phyloP scores from a whole-genome alignment of 2,888 invertebrate genomes.

The Athripsodes cinereus region DNA sequence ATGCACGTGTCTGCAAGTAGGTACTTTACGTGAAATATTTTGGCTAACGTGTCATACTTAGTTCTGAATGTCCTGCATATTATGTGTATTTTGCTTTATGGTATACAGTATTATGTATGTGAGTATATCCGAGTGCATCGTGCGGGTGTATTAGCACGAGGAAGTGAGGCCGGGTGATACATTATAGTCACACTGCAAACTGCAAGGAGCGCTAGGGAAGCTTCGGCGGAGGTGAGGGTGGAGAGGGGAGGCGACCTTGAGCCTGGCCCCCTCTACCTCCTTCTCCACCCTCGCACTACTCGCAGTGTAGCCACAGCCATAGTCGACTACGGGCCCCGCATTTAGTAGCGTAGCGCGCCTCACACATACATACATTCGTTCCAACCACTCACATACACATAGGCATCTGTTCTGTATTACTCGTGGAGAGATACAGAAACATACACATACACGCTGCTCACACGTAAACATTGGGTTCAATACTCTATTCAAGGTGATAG shows the following conservation, averaged over 20 bases:
- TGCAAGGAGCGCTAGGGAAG: too few species aligned
- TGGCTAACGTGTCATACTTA: too few species aligned
- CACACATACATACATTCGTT: background rate
- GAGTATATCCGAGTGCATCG: background rate
- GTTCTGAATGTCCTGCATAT: too few species aligned
- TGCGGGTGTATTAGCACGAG: background rate
- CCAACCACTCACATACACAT: background rate
- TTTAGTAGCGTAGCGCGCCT: background rate
- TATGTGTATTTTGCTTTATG: too few species aligned
- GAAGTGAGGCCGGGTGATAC: background rate
- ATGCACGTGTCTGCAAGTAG: too few species aligned
- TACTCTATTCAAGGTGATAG: constrained; percentile 3
- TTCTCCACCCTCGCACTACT: background rate
- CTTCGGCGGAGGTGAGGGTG: background rate
- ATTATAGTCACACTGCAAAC: too few species aligned
- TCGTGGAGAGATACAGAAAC: background rate
- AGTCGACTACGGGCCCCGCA: background rate
- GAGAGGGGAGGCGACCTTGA: background rate
- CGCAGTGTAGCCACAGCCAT: background rate
- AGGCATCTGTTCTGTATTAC: background rate
- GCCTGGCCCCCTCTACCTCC: background rate
- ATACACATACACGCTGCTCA: constrained; percentile 3
- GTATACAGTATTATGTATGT: too few species aligned
- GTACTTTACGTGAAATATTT: too few species aligned
- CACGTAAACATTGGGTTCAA: background rate